These are phyloP conservation scores for Halictus rubicundus DNA, from an alignment of 1,140 invertebrate species.

Conservation along the genomic window DNA sequence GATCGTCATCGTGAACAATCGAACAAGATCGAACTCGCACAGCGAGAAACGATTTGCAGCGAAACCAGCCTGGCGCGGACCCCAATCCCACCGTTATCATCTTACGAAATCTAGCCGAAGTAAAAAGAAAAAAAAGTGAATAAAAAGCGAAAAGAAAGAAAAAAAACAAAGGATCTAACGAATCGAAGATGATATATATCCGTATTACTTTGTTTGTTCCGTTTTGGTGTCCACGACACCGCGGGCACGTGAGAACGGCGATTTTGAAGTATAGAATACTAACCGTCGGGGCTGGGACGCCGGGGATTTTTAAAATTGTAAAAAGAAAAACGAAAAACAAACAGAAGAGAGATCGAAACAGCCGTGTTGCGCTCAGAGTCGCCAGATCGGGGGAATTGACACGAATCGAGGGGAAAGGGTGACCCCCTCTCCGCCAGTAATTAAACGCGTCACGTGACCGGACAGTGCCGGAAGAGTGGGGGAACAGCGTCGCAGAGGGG, in stretches of 20 bases:
- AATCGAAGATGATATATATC: slow-evolving; percentile 12
- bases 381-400: too few species aligned
- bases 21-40: background rate
- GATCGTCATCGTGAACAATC: too few species aligned
- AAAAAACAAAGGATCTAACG: background rate
- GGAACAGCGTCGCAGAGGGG: too few species aligned
- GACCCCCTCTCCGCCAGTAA: too few species aligned
- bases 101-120: slow-evolving; percentile 24
- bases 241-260: slow-evolving; percentile 14
- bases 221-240: slow-evolving; percentile 31
- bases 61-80: slow-evolving; percentile 1
- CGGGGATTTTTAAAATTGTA: background rate
- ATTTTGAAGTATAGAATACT: slow-evolving; percentile 36
- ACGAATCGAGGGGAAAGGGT: too few species aligned
- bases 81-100: slow-evolving; percentile 12
- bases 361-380: too few species aligned
- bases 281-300: slow-evolving; percentile 2
- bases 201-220: background rate
- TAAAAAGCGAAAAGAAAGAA: background rate
- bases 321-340: background rate
- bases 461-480: too few species aligned
- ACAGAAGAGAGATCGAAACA: too few species aligned
- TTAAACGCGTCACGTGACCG: too few species aligned
- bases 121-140: background rate
- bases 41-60: background rate